Evolutionary conservation across 2,888 invertebrate genomes (phyloP).

Genomic region (Synergus itoensis): DNA sequence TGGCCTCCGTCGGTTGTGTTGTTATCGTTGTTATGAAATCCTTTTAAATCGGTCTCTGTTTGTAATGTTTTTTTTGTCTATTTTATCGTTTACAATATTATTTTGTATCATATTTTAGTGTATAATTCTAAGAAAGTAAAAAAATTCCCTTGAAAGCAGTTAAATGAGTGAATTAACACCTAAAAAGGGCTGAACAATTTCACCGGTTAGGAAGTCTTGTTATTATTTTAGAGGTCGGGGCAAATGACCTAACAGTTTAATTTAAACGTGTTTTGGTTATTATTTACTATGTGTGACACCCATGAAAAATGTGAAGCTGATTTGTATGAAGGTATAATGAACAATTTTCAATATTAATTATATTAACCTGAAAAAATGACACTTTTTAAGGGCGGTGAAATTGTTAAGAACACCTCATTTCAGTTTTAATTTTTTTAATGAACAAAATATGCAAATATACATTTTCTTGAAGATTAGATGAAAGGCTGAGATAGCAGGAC

Average conservation of each 20-base stretch:
- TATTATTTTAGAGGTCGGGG: background rate
- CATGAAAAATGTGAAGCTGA: background rate
- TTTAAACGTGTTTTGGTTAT: background rate
- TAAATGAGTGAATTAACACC: background rate
- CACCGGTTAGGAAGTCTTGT: constrained; percentile 9
- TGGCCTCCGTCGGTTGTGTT: background rate
- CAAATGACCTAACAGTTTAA: background rate
- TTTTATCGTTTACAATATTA: background rate
- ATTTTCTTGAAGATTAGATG: too few species aligned
- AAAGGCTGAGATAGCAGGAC: too few species aligned
- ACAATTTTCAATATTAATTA: background rate
- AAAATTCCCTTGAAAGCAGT: background rate
- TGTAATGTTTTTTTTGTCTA: background rate
- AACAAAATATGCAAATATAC: background rate
- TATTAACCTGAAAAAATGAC: background rate
- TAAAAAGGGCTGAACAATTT: background rate
- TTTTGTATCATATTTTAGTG: background rate
- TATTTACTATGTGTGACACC: constrained; percentile 22
- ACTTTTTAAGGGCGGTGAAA: background rate
- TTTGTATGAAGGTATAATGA: background rate
- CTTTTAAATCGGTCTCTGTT: background rate
- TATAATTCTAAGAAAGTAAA: background rate
- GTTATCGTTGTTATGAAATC: background rate
- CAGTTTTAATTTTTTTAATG: background rate
- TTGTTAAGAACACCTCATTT: too few species aligned